These are phyloP conservation scores for Geotria australis DNA, from an alignment of 2,797 vertebrate genomes.

Conservation along the genomic window DNA sequence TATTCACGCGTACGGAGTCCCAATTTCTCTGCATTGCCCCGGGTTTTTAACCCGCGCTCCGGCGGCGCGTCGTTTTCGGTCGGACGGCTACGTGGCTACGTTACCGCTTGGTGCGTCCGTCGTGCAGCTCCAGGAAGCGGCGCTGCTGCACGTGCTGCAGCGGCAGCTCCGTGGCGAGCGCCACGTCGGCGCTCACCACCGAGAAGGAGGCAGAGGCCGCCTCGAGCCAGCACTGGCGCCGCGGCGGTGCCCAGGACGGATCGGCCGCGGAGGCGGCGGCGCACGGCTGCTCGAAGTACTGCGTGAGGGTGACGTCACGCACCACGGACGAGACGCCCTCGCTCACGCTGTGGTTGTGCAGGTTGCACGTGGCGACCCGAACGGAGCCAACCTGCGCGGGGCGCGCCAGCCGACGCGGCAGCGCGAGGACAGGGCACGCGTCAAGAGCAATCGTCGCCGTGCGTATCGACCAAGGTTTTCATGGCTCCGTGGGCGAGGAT, in stretches of 20 bases:
- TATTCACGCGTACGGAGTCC: no score
- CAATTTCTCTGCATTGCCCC: no score
- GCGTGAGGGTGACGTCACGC: conserved; percentile 54
- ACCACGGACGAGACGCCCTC: conserved; percentile 75
- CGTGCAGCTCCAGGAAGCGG: conserved; percentile 63
- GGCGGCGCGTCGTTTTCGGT: no score
- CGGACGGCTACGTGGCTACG: no score
- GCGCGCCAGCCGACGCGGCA: no score
- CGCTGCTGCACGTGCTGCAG: conserved; percentile 73
- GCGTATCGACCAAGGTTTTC: no score
- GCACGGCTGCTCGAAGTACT: conserved; percentile 55
- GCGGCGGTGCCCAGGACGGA: conserved; percentile 28
- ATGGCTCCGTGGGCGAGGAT: no score
- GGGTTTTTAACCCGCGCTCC: no score
- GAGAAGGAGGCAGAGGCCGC: conserved; percentile 63
- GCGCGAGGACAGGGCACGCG: no score
- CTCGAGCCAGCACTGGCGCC: conserved; percentile 74
- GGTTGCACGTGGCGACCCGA: conserved; percentile 69
- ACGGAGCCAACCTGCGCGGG: conserved; percentile 33
- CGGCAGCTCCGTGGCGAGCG: conserved; percentile 66
- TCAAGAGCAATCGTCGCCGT: no score
- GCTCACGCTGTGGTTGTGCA: conserved; percentile 80
- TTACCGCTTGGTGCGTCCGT: conserved; percentile 57
- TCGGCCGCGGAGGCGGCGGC: conserved; percentile 27
- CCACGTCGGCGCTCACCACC: conserved; percentile 69